Conservation (phyloP, 2,113 vertebrate genomes). For the Trichechus manatus region DNA sequence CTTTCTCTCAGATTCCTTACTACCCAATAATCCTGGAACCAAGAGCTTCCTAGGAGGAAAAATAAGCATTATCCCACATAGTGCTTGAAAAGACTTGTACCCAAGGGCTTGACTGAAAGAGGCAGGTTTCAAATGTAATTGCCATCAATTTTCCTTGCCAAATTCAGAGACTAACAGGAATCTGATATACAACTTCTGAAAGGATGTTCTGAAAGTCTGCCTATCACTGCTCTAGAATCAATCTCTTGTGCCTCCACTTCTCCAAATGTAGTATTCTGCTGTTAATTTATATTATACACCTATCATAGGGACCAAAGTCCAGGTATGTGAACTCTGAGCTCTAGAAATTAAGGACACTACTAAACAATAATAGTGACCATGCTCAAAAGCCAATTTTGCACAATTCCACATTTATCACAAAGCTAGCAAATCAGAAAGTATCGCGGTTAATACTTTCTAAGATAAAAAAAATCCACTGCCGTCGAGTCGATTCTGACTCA, state of each 20-base stretch:
- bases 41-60: background rate
- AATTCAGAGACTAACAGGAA: slow-evolving; percentile 39
- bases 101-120: background rate
- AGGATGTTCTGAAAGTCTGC: slow-evolving; percentile 11
- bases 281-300: background rate
- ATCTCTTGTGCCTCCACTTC: slow-evolving; percentile 42
- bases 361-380: slow-evolving; percentile 45
- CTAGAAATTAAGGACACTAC: slow-evolving; percentile 52
- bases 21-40: background rate
- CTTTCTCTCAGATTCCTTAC: slow-evolving; percentile 32
- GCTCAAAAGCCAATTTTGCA: slow-evolving; percentile 42
- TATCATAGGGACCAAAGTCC: background rate
- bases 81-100: slow-evolving; percentile 6
- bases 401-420: slow-evolving; percentile 51
- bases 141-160: slow-evolving; percentile 23
- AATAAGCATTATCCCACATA: slow-evolving; percentile 7
- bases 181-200: slow-evolving; percentile 21
- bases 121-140: slow-evolving; percentile 50
- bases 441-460: slow-evolving; percentile 54
- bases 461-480: background rate
- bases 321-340: slow-evolving; percentile 11
- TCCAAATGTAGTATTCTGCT: slow-evolving; percentile 29
- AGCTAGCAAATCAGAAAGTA: slow-evolving; percentile 20
- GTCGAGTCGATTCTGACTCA: too few relatives aligned
- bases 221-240: background rate